A percentile compares a stretch with the other conserved stretches of the same genome.
phyloP scores from a whole-genome alignment of 1,140 invertebrate genomes.

The Cephus cinctus region DNA sequence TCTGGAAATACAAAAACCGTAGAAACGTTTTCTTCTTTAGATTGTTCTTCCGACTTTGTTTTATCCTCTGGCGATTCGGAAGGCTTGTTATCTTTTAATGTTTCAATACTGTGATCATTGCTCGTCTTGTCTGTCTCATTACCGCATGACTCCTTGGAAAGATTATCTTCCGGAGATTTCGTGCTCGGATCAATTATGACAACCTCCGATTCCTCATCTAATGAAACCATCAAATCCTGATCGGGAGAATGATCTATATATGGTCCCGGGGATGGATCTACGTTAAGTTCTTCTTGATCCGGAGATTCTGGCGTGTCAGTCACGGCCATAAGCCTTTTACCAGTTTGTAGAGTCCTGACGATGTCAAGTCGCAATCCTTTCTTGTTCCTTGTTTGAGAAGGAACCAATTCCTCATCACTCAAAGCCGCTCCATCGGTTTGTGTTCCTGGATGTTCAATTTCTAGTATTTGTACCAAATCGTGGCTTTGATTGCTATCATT shows the following conservation, averaged over 20 bases:
- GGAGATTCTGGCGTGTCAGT: constrained; percentile 58
- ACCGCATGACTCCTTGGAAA: constrained; percentile 64
- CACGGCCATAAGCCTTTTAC: constrained; percentile 42
- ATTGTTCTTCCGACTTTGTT: constrained; percentile 22
- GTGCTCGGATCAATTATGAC: constrained; percentile 62
- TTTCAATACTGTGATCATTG: constrained; percentile 33
- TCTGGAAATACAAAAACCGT: constrained; percentile 30
- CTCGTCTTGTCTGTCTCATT: constrained; percentile 59
- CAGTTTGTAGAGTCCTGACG: constrained; percentile 35
- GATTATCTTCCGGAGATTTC: constrained; percentile 62
- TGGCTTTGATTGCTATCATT: constrained; percentile 45
- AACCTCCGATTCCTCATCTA: constrained; percentile 61
- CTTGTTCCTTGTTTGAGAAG: constrained; percentile 39
- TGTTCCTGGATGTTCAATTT: constrained; percentile 46
- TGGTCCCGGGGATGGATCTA: constrained; percentile 51
- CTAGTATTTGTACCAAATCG: constrained; percentile 50
- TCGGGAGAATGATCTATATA: constrained; percentile 46
- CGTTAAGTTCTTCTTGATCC: constrained; percentile 55
- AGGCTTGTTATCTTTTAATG: constrained; percentile 31
- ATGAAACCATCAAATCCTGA: constrained; percentile 49
- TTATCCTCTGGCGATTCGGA: constrained; percentile 17
- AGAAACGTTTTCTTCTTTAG: constrained; percentile 25
- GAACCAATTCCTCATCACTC: constrained; percentile 42
- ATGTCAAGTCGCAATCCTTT: constrained; percentile 46
- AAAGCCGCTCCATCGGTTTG: constrained; percentile 40